Conservation (phyloP, 1,140 invertebrate genomes). For the Heliothis subflexa region DNA sequence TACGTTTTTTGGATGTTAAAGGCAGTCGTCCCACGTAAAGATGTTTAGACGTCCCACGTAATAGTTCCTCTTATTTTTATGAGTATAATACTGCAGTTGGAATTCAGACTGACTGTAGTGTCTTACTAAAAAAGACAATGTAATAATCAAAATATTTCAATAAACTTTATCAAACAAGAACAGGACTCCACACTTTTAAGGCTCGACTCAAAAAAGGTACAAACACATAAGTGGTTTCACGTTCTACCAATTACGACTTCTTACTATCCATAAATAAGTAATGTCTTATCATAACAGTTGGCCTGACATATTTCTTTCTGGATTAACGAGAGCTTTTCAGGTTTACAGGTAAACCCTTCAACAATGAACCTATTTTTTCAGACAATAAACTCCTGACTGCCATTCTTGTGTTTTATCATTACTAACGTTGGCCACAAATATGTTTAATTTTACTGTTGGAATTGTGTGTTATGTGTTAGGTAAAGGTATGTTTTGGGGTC, state of each 20-base stretch:
- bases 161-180: neutral
- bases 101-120: too few relatives aligned
- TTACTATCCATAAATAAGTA: conserved; percentile 10
- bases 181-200: neutral
- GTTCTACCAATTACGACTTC: neutral
- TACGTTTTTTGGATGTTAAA: too few relatives aligned
- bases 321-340: conserved; percentile 30
- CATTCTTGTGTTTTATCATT: conserved; percentile 1
- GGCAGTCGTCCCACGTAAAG: too few relatives aligned
- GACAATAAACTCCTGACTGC: neutral
- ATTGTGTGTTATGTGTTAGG: neutral
- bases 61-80: too few relatives aligned
- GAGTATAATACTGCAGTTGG: too few relatives aligned
- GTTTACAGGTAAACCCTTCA: conserved; percentile 11
- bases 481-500: neutral
- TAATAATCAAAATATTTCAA: neutral
- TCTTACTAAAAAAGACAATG: too few relatives aligned
- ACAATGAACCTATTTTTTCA: conserved; percentile 11
- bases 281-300: conserved; percentile 14
- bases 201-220: neutral
- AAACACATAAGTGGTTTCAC: conserved; percentile 2
- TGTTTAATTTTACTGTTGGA: neutral
- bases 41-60: too few relatives aligned
- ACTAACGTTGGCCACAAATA: neutral
- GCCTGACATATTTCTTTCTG: conserved; percentile 26